Evolutionary conservation across 1,140 invertebrate species (phyloP), one percentile per base, ranked within the genome.

Genomic region (Temnothorax longispinosus): DNA sequence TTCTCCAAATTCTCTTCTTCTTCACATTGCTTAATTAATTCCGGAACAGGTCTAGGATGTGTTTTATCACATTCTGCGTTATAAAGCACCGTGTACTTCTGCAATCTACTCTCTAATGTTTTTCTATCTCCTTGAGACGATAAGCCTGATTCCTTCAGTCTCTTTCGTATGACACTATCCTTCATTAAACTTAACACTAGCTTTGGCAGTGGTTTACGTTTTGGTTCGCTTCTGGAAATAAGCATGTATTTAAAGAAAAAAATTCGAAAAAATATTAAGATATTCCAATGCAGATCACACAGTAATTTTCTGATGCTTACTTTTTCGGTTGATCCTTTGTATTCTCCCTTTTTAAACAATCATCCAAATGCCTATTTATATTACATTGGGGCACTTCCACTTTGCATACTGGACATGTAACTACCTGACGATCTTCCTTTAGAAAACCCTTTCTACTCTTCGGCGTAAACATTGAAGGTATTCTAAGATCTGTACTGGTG

Each of bases 301-400:
- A 72, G 41, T 47, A 62, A 77, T 80, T 62, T 69, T 32, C n/a
- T 60, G 62, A 71, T 44, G 85, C 58, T 74, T 91, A 89, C 91
- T 78, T 91, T 47, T 85, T 74, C 41, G 56, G 74, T 58, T 78
- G 54, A 65, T 86, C 27, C 62, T 86, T 91, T 80, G 13, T 52
- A 52, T 69, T 60, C 21, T 94, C 91, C 77, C 94, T 89, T 75
- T 95, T 94, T 41, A 96, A 92, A 91, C 96, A 96, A 65, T 94
- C 93, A 92, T 96, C 96, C 47, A 96, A 93, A 92, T 96, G 96
- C 27, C 90, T 92, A 89, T 96, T 96, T 11, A 96, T 96, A 87
- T 95, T 93, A 5, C 80, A 85, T 69, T 95, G 88, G 13, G 93
- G 91, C 56, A 96, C 93, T 11, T 94, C 92, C 47, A 96, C 95